Evolutionary conservation across 64 coral and sea anemone species (phyloP).

Genomic region (Stichodactyla helianthus): DNA sequence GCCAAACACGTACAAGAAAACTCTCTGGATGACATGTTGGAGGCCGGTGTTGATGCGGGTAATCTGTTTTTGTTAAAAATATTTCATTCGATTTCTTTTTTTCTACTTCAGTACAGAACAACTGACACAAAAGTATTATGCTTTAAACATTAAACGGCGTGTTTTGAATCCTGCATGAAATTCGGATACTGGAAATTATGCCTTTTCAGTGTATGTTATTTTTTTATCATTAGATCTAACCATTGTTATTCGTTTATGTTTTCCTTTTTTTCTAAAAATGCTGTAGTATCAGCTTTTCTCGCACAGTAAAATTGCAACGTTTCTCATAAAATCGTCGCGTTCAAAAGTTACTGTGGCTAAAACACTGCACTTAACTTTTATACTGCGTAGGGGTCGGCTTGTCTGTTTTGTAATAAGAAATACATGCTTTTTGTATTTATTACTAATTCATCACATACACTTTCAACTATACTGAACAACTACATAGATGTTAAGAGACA

Average conservation of each 20-base stretch:
- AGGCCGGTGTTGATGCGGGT: not conserved
- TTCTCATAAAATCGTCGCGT: too few species aligned
- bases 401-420: too few species aligned
- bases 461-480: not conserved
- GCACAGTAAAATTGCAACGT: too few species aligned
- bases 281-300: too few species aligned
- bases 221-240: not conserved
- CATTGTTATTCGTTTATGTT: too few species aligned
- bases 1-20: not conserved
- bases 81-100: not conserved
- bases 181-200: too few species aligned
- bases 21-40: conserved; percentile 9
- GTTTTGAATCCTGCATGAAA: too few species aligned
- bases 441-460: not conserved
- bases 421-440: not conserved
- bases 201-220: not conserved
- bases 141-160: not conserved
- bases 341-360: too few species aligned
- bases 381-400: too few species aligned
- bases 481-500: not conserved
- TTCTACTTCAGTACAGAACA: not conserved
- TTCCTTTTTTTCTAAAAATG: too few species aligned
- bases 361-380: too few species aligned
- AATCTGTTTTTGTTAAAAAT: not conserved
- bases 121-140: not conserved